A percentile compares a stretch with the other conserved stretches of the same genome.
Evolutionary conservation across 1,140 invertebrate species (phyloP).

Genomic region (Xylocopa sonorina): DNA sequence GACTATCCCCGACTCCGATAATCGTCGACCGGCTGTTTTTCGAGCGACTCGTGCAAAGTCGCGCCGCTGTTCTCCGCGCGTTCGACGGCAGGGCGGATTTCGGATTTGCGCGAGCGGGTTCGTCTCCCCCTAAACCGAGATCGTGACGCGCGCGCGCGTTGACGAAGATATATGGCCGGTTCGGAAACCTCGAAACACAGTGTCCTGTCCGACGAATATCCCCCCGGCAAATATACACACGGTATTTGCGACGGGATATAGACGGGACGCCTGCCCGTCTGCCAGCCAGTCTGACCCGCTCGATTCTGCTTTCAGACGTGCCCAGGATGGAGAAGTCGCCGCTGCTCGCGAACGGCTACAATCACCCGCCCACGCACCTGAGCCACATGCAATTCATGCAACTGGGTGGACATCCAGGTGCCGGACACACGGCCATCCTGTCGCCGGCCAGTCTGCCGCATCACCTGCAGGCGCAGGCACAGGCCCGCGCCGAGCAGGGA

Average conservation of each 20-base stretch:
- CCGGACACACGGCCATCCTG: conserved; percentile 88
- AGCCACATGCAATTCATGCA: conserved; percentile 96
- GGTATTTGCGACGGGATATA: conserved; percentile 16
- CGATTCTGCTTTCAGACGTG: conserved; percentile 86
- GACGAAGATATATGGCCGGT: conserved; percentile 34
- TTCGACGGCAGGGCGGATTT: too few species aligned
- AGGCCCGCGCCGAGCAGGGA: conserved; percentile 79
- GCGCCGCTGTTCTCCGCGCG: too few species aligned
- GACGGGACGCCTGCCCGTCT: too few species aligned
- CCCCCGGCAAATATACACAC: conserved; percentile 27
- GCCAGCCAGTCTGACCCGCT: background rate
- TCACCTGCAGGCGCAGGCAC: conserved; percentile 84
- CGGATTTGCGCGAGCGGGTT: too few species aligned
- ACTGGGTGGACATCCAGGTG: conserved; percentile 86
- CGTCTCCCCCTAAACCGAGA: background rate
- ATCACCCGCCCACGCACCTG: conserved; percentile 94
- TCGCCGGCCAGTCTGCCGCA: conserved; percentile 93
- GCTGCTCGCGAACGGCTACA: conserved; percentile 95
- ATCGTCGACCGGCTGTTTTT: conserved; percentile 7
- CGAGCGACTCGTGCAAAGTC: conserved; percentile 8
- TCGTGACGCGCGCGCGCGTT: conserved; percentile 4
- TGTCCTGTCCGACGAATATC: background rate
- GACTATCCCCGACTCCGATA: conserved; percentile 24
- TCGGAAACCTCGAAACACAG: conserved; percentile 7
- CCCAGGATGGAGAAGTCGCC: conserved; percentile 95